These are phyloP conservation scores for Bibio marci DNA, from an alignment of 2,888 invertebrate genomes.

Conservation along the genomic window DNA sequence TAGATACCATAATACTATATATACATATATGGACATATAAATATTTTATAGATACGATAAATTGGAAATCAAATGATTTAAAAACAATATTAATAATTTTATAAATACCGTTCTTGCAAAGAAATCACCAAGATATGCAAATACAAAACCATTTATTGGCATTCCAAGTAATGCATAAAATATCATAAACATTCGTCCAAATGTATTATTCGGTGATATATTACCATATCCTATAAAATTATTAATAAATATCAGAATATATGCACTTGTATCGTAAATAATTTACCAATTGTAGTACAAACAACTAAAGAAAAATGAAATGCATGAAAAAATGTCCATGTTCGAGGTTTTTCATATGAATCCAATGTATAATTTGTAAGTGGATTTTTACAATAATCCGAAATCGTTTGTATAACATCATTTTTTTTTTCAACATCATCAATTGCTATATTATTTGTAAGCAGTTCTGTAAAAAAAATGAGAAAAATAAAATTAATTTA, in stretches of 20 bases:
- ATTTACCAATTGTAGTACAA: slow-evolving; percentile 74
- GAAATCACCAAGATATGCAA: slow-evolving; percentile 69
- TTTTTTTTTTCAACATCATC: slow-evolving; percentile 20
- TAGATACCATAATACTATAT: slow-evolving; percentile 58
- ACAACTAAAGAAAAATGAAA: slow-evolving; percentile 84
- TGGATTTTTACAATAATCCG: slow-evolving; percentile 58
- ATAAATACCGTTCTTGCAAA: slow-evolving; percentile 57
- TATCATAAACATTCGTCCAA: slow-evolving; percentile 72
- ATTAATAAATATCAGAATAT: slow-evolving; percentile 29
- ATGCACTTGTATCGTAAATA: neutral
- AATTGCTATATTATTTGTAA: slow-evolving; percentile 19
- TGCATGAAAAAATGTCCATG: slow-evolving; percentile 83
- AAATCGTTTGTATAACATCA: slow-evolving; percentile 33
- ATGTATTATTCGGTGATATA: slow-evolving; percentile 63
- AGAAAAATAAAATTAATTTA: too few relatives aligned
- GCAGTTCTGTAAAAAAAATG: slow-evolving; percentile 18
- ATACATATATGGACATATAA: slow-evolving; percentile 6
- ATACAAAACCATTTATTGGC: slow-evolving; percentile 37
- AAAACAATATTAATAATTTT: slow-evolving; percentile 2
- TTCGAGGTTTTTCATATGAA: slow-evolving; percentile 39
- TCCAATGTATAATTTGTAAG: slow-evolving; percentile 46
- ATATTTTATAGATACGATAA: neutral
- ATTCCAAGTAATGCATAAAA: slow-evolving; percentile 68
- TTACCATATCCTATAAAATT: slow-evolving; percentile 60
- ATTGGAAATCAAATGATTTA: slow-evolving; percentile 6